Base-by-base conservation (phyloP, 2,888 invertebrate species). In the Hydroisotoma schaefferi region DNA sequence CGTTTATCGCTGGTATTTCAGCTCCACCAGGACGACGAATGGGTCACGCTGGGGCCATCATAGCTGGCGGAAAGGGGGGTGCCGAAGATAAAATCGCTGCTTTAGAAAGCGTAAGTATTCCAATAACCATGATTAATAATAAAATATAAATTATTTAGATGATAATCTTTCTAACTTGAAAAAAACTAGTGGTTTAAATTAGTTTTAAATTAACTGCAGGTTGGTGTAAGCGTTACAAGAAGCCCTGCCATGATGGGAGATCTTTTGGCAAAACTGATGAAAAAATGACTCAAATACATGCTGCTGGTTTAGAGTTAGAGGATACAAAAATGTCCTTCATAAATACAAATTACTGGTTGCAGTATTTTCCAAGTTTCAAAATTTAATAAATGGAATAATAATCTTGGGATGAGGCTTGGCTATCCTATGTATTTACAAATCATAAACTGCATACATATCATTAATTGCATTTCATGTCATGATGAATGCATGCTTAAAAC, bases 41-140 rank as follows among this genome's bases (percentile, higher is more conserved):
- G 98, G 98, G 98, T 33, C 98, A 99, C 78, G 98, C 98, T 63
- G 98, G 98, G 70, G 98, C 98, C 68, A 99, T 99, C 74, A 98
- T 99, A 76, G 93, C 95, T 1, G 97, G 98, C 18, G 98, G 98
- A 52, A 97, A 97, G 78, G 98, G 98, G 67, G 94, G 94, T 55
- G 98, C 98, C 59, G 87, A 90, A 79, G 97, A 95, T 76, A 99
- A 99, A 81, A 99, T 99, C 71, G 87, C 89, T 74, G 94, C 98
- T 57, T 80, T 99, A 43, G 76, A 77, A 67, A 55, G 56, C 38
- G 65, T 61, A 51, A 20, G 54, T 75, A 51, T 28, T 23, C n/a
- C 18, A 27, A 18, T 6, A 43, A 6, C 18, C 12, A 8, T 33
- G 12, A 44, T n/a, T n/a, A n/a, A n/a, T n/a, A n/a, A n/a, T 48